Evolutionary conservation across 2,888 invertebrate genomes (phyloP).

Genomic region (Phorcus lineatus): DNA sequence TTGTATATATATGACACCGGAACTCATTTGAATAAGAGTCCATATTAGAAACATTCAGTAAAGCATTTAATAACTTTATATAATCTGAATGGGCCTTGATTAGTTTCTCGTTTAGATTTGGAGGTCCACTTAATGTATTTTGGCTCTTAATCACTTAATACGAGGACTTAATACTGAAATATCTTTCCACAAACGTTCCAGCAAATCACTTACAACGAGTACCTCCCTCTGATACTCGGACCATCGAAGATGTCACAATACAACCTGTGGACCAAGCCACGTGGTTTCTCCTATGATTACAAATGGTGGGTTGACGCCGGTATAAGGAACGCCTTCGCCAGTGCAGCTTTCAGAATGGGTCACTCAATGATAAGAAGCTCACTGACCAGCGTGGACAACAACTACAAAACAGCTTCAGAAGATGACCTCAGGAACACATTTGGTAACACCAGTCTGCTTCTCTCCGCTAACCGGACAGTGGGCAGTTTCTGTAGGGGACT

Average conservation of each 20-base stretch:
- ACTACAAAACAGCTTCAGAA: too few species aligned
- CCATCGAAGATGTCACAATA: neutral
- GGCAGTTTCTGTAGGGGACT: neutral
- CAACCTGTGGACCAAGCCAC: neutral
- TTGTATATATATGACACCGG: too few species aligned
- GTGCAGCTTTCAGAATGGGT: conserved; percentile 10
- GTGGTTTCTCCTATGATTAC: neutral
- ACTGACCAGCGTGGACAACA: neutral
- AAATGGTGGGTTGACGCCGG: neutral
- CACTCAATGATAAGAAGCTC: neutral
- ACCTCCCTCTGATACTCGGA: neutral
- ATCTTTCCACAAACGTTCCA: neutral
- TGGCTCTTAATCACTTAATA: too few species aligned
- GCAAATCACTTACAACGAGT: conserved; percentile 8
- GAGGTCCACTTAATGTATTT: too few species aligned
- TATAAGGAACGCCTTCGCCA: conserved; percentile 5
- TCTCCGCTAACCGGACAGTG: neutral
- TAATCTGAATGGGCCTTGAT: too few species aligned
- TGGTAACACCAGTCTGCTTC: neutral
- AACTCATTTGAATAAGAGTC: too few species aligned
- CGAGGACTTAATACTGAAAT: too few species aligned
- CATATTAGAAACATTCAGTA: too few species aligned
- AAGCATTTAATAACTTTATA: too few species aligned
- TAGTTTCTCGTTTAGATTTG: too few species aligned
- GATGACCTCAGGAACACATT: neutral